Evolutionary conservation across 1,140 invertebrate genomes (phyloP), one percentile per base, ranked within the genome.

Genomic region (Branchinecta lindahli): DNA sequence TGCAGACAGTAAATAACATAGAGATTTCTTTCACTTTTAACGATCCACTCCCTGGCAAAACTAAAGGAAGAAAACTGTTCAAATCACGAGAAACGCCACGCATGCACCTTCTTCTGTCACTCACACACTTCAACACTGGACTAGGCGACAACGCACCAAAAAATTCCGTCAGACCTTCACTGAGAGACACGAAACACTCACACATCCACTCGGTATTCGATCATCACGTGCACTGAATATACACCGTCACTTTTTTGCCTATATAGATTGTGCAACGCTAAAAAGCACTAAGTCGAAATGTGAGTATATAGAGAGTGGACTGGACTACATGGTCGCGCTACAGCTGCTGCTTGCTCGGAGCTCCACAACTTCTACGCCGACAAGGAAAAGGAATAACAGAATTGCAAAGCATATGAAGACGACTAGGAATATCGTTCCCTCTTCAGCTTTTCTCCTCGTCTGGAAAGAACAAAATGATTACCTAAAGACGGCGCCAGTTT

Each of bases 201-300:
- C 33, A 33, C 52, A 61, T 61, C 18, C 52, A 61, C 18, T 61
- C 12, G 12, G 52, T 20, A 61, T 61, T 61, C 52, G 2, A 12
- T 61, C 6, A 3, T 61, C 52, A 61, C 12, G 18, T 20, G 18
- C 12, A 15, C 52, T 61, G 12, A 20, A 20, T 33, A 61, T 15
- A 20, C 18, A 61, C 12, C 12, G 52, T 61, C 52, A 61, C 52
- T 33, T 61, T 61, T 15, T 12, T 15, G 18, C 18, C 18, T 61
- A 12, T 61, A 61, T 61, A 20, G 52, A 61, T 61, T 61, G 52
- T 61, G 52, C 52, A 61, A 61, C 52, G 52, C 52, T 61, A 61
- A 61, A 61, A 61, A 20, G 12, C 52, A 15, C 12, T 15, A 61
- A 61, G 12, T 15, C 52, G 12, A 61, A 15, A 61, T 61, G 33